phyloP scores from a whole-genome alignment of 2,888 invertebrate species.

The Cabera pusaria region DNA sequence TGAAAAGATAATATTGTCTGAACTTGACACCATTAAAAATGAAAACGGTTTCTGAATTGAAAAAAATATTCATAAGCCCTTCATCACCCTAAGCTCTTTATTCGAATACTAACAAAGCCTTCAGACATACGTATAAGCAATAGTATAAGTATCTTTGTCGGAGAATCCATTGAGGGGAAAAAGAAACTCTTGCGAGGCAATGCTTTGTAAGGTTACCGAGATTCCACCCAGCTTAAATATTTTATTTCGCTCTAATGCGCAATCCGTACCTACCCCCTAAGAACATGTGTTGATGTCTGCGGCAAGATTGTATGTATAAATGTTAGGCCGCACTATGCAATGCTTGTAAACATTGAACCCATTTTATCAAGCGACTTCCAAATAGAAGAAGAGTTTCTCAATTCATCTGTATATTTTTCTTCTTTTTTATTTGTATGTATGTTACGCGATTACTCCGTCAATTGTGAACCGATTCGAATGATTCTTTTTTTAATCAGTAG shows the following conservation, averaged over 20 bases:
- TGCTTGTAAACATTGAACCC: no score
- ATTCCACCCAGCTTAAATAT: conserved; percentile 60
- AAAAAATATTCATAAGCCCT: conserved; percentile 9
- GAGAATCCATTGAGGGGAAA: conserved; percentile 46
- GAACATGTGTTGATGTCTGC: conserved; percentile 32
- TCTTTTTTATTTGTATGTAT: no score
- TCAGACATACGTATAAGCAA: conserved; percentile 7
- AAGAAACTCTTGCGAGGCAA: conserved; percentile 42
- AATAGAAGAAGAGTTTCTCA: no score
- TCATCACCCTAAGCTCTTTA: conserved; percentile 17
- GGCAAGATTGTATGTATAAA: conserved; percentile 5
- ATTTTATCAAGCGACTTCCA: no score
- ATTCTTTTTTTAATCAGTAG: no score
- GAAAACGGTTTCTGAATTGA: conserved; percentile 4
- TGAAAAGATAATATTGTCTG: no score
- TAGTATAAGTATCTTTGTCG: conserved; percentile 11
- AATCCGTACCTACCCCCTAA: conserved; percentile 45
- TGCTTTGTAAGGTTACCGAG: conserved; percentile 52
- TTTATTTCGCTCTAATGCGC: conserved; percentile 61
- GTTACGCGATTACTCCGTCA: no score
- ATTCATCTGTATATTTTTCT: no score
- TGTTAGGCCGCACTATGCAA: no score
- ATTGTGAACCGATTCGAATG: no score
- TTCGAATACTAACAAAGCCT: conserved; percentile 19
- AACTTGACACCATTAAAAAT: conserved; percentile 7